Evolutionary conservation across 2,113 vertebrate species (phyloP).

Genomic region (Mustelus asterias): DNA sequence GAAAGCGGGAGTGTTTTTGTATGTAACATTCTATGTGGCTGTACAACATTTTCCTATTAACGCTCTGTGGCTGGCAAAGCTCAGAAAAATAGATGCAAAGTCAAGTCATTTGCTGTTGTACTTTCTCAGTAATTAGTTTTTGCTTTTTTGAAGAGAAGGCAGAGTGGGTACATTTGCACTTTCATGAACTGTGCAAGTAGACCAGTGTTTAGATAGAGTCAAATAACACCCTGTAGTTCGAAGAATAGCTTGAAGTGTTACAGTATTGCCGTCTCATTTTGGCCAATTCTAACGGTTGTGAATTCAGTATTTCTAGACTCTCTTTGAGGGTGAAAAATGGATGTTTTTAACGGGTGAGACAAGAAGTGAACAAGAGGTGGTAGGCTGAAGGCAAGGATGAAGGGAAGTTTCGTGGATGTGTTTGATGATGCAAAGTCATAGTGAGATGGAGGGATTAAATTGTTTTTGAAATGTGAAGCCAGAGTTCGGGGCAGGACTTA

Average conservation of each 20-base stretch:
- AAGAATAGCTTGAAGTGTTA: not conserved
- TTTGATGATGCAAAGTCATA: not conserved
- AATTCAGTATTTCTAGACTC: not conserved
- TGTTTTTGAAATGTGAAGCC: not conserved
- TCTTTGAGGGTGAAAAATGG: not conserved
- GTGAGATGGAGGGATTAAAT: not conserved
- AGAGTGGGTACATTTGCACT: not conserved
- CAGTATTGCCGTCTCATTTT: not conserved
- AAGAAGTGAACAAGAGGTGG: not conserved
- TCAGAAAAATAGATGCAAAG: constrained; percentile 24
- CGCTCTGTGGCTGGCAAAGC: not conserved
- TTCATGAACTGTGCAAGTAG: not conserved
- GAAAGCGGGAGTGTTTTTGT: constrained; percentile 24
- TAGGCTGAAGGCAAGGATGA: not conserved
- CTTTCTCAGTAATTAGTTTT: not conserved
- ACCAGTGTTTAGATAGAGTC: not conserved
- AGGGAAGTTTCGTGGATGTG: not conserved
- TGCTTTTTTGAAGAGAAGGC: not conserved
- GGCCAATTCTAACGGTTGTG: not conserved
- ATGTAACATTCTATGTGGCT: constrained; percentile 9
- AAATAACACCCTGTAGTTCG: not conserved
- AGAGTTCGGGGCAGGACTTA: no score
- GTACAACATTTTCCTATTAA: not conserved
- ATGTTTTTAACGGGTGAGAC: not conserved
- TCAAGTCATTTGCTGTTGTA: constrained; percentile 2